phyloP scores from a whole-genome alignment of 2,113 vertebrate species.

The Saccopteryx leptura region DNA sequence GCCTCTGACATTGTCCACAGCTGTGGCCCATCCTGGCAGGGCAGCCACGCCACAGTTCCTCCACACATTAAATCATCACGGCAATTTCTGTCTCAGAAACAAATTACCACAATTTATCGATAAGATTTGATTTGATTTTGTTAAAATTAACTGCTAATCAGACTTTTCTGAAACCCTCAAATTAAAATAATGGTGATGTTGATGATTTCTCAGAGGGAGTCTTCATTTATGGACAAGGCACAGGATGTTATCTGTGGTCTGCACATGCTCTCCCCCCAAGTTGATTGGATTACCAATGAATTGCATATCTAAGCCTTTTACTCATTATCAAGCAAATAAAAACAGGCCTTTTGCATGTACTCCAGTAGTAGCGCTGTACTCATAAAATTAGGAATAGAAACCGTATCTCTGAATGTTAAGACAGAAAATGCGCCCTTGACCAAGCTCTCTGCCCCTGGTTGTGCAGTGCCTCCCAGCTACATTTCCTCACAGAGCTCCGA shows the following conservation, averaged over 20 bases:
- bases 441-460: neutral
- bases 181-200: neutral
- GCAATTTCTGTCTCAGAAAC: conserved; percentile 17
- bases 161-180: conserved; percentile 26
- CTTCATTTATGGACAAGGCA: neutral
- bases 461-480: neutral
- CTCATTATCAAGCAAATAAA: conserved; percentile 7
- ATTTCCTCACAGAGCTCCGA: neutral
- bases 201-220: neutral
- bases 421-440: neutral
- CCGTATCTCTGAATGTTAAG: neutral
- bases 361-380: neutral
- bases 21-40: neutral
- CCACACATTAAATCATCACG: neutral
- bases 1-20: neutral
- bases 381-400: neutral
- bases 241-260: neutral
- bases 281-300: neutral
- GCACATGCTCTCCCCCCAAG: neutral
- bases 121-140: neutral
- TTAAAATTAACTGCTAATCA: neutral
- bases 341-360: conserved; percentile 5
- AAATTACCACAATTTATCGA: neutral
- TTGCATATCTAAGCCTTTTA: neutral
- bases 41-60: neutral